Base-by-base conservation (phyloP, 1,140 invertebrate genomes). In the Proctacanthus coquilletti region DNA sequence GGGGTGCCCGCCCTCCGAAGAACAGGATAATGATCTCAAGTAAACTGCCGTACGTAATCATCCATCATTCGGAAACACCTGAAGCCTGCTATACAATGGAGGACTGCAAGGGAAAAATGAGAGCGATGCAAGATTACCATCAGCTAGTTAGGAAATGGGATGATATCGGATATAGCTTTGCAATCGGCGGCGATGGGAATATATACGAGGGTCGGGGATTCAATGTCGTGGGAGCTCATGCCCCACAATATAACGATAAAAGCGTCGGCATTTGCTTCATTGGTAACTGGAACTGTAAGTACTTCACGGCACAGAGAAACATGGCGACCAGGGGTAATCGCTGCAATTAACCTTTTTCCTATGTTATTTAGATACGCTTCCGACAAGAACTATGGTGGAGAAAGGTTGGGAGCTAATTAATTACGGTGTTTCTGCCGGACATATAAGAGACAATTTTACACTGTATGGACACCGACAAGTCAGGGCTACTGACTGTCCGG, bases 141-240 rank as follows among this genome's bases (percentile, higher is more conserved):
- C 67, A 68, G 58, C 68, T 77, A 38, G 60, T 49, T 21, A 60
- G 63, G 8, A 61, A 62, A 2, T 84, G 78, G 78, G 64, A 59
- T 46, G 82, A 85, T 52, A 80, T 72, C 45, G 62, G 83, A 63
- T 71, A 84, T 69, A 69, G 66, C 46, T 69, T 68, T 41, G 60
- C 51, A 4, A 64, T 64, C 37, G 69, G 70, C 31, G 62, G 68
- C 27, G 69, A 73, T 43, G 71, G 70, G 14, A 52, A 60, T 4
- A 63, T 67, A 2, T 73, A 71, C 45, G 77, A 80, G 50, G 82
- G 77, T 3, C 68, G 81, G 9, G 81, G 79, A 4, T 85, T 78
- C 78, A 63, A 69, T 14, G 50, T 54, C 1, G 40, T 69, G 1
- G 80, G 80, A 0, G 72, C 77, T 1, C 80, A 84, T 46, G 66